phyloP scores from a whole-genome alignment of 2,888 invertebrate species.

The Amphipyra tragopoginis region DNA sequence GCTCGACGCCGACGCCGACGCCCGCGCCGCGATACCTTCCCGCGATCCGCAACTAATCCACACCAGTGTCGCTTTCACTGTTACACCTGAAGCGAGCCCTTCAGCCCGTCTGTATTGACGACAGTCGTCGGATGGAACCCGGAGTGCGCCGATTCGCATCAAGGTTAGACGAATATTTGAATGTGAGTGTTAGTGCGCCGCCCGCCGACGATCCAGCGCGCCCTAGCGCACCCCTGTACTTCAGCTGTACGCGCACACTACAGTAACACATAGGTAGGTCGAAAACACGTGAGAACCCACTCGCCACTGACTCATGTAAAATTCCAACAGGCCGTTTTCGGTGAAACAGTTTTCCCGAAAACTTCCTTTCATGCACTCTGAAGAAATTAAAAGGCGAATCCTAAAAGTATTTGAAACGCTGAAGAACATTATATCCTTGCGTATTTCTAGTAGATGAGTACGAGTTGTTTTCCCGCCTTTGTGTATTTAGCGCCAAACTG shows the following conservation, averaged over 20 bases:
- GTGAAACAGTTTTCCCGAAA: slow-evolving; percentile 38
- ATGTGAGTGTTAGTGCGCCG: slow-evolving; percentile 88
- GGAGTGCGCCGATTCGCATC: slow-evolving; percentile 89
- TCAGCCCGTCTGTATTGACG: slow-evolving; percentile 85
- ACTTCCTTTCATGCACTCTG: slow-evolving; percentile 15
- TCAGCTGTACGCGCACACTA: slow-evolving; percentile 80
- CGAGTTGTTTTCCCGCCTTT: slow-evolving; percentile 58
- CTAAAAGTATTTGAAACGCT: slow-evolving; percentile 22
- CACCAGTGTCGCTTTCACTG: slow-evolving; percentile 77
- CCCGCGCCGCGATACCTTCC: slow-evolving; percentile 75
- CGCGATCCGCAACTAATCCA: slow-evolving; percentile 67
- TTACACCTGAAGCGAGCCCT: slow-evolving; percentile 84
- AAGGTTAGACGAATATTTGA: slow-evolving; percentile 89
- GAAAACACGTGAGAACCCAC: slow-evolving; percentile 76
- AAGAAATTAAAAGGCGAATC: slow-evolving; percentile 16
- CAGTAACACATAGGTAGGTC: slow-evolving; percentile 81
- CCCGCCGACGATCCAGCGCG: slow-evolving; percentile 74
- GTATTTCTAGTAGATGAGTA: slow-evolving; percentile 24
- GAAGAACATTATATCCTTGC: slow-evolving; percentile 33
- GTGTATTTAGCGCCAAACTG: slow-evolving; percentile 47
- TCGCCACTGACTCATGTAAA: slow-evolving; percentile 77
- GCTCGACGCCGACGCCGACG: slow-evolving; percentile 76
- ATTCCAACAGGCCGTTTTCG: slow-evolving; percentile 64
- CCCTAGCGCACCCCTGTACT: slow-evolving; percentile 77
- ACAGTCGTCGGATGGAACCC: slow-evolving; percentile 89